Evolutionary conservation across 1,140 invertebrate species (phyloP), one percentile per base, ranked within the genome.

Genomic region (Acyrthosiphon pisum): DNA sequence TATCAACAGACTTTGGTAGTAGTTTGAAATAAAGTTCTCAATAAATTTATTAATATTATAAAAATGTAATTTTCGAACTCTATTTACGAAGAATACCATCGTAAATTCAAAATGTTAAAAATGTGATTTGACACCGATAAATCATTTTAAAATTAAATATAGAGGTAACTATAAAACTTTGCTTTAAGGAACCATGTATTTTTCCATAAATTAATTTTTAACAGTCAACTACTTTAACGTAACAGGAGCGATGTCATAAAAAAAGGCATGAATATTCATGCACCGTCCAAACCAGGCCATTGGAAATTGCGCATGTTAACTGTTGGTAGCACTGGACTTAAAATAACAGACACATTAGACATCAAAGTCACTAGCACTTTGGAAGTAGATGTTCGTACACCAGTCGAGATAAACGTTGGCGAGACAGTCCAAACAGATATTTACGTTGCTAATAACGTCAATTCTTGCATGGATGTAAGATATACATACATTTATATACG

Each of bases 401-500:
- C 96, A 8, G 95, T 95, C 1, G 96, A 95, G 6, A 94, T 97
- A 93, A 96, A 96, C 94, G 96, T 96, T 22, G 96, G 96, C 0
- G 96, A 97, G 94, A 96, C 96, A 0, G 95, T 96, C 0, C 96
- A 97, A 94, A 96, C 96, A 1, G 96, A 96, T 94, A 96, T 96
- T 94, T 96, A 96, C 94, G 96, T 97, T 68, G 96, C 95, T 0
- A 97, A 96, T 94, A 96, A 96, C 93, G 95, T 96, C 90, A 96
- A 96, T 94, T 96, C 96, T 91, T 97, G 96, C 95, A 96, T 97
- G 95, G 96, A 97, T 94, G 96, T 97, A 95, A 96, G 96, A 96
- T 6, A 11, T 87, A n/a, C 8, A 76, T 76, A n/a, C 0, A 35
- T 87, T 9, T n/a, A 53, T 23, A 37, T 11, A 56, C 14, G 1